These are phyloP conservation scores for Sylvicapra grimmia DNA, from an alignment of 2,113 vertebrate species.

Conservation along the genomic window DNA sequence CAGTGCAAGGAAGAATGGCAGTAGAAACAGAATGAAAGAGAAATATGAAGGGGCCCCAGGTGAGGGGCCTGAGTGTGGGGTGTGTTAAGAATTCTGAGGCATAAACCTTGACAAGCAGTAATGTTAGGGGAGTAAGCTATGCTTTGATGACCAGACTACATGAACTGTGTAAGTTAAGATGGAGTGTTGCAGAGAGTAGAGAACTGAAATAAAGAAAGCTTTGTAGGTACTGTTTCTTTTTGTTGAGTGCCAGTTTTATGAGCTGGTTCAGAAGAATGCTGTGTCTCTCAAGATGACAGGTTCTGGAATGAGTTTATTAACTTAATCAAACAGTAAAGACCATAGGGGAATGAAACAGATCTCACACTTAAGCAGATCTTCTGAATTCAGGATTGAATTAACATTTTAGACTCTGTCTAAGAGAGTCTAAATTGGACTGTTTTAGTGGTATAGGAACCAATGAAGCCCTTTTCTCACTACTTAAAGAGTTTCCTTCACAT, in stretches of 20 bases:
- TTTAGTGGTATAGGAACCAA: not conserved
- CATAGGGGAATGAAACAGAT: not conserved
- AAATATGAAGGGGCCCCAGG: not conserved
- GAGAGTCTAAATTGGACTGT: not conserved
- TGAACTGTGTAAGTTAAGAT: not conserved
- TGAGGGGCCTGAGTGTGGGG: not conserved
- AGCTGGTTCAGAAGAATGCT: not conserved
- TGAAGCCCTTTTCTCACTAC: not conserved
- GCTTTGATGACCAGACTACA: not conserved
- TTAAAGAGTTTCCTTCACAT: constrained; percentile 15
- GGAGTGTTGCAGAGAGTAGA: not conserved
- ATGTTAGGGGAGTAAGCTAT: not conserved
- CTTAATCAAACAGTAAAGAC: not conserved
- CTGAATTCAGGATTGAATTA: not conserved
- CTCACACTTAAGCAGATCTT: not conserved
- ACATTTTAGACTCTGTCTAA: not conserved
- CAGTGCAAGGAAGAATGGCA: not conserved
- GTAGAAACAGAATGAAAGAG: not conserved
- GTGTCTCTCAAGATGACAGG: not conserved
- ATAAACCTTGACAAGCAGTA: not conserved
- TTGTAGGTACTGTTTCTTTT: not conserved
- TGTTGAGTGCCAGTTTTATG: not conserved
- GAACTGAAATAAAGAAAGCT: not conserved
- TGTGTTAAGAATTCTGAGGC: not conserved
- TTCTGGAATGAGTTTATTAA: not conserved